A percentile compares a stretch with the other conserved stretches of the same genome.
Evolutionary conservation across 2,888 invertebrate species (phyloP).

Genomic region (Nemoura dubitans): DNA sequence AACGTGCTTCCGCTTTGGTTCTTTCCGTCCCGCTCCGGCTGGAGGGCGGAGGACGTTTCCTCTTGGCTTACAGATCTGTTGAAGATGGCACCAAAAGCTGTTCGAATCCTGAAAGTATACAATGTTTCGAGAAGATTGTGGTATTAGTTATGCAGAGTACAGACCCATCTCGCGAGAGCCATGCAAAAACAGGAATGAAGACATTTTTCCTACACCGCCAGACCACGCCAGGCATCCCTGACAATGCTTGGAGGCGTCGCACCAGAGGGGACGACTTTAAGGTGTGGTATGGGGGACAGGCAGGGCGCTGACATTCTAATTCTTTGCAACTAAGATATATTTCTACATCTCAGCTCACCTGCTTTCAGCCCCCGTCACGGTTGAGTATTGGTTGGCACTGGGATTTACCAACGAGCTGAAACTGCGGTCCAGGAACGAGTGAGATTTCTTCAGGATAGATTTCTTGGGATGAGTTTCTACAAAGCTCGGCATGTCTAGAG

Average conservation of each 20-base stretch:
- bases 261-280: too few relatives aligned
- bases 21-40: constrained; percentile 59
- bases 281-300: too few relatives aligned
- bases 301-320: too few relatives aligned
- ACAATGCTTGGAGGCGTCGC: too few relatives aligned
- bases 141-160: too few relatives aligned
- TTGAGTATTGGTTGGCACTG: constrained; percentile 72
- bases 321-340: neutral
- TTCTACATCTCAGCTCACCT: constrained; percentile 59
- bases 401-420: constrained; percentile 65
- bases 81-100: constrained; percentile 92
- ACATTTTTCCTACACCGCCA: too few relatives aligned
- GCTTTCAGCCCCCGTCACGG: constrained; percentile 89
- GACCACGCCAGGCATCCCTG: too few relatives aligned
- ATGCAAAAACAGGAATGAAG: too few relatives aligned
- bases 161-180: too few relatives aligned
- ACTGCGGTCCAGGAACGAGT: constrained; percentile 81
- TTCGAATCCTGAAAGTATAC: constrained; percentile 77
- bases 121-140: too few relatives aligned
- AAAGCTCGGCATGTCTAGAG: neutral
- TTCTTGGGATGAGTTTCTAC: constrained; percentile 73
- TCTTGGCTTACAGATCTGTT: constrained; percentile 86
- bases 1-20: neutral
- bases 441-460: constrained; percentile 93
- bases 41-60: constrained; percentile 78